phyloP scores from a whole-genome alignment of 2,113 vertebrate species.

The Coryphaenoides rupestris region DNA sequence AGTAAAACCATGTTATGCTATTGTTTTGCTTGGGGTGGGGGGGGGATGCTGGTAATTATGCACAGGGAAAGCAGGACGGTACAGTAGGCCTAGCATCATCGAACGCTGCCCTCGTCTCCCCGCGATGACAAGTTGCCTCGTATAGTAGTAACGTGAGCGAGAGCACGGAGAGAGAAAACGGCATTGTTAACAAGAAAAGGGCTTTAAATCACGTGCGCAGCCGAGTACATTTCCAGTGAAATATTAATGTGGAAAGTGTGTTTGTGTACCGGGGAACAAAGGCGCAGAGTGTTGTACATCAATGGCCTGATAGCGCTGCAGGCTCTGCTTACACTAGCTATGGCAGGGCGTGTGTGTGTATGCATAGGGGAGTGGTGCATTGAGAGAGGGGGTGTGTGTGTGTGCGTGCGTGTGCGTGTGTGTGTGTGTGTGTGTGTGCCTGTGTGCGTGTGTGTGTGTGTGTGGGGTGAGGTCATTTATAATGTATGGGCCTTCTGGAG shows the following conservation, averaged over 20 bases:
- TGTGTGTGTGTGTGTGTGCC: conserved; percentile 1
- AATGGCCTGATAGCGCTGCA: conserved; percentile 66
- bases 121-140: conserved; percentile 61
- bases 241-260: conserved; percentile 78
- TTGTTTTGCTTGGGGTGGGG: conserved; percentile 46
- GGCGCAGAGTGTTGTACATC: conserved; percentile 75
- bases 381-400: conserved; percentile 12
- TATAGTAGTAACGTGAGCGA: conserved; percentile 71
- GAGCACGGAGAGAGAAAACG: conserved; percentile 68
- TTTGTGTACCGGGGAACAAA: conserved; percentile 73
- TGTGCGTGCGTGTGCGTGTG: conserved; percentile 14
- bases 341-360: conserved; percentile 41
- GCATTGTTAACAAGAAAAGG: conserved; percentile 75
- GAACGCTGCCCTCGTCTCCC: conserved; percentile 46
- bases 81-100: too few relatives aligned
- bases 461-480: conserved; percentile 67
- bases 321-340: conserved; percentile 64
- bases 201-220: conserved; percentile 75
- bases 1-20: conserved; percentile 33
- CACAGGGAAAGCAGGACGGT: conserved; percentile 54
- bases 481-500: conserved; percentile 67
- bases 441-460: conserved; percentile 16
- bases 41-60: conserved; percentile 67
- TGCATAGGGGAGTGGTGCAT: conserved; percentile 41
- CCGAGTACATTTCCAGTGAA: conserved; percentile 73